Conservation (phyloP, 2,888 invertebrate species). For the Acleris laterana region DNA sequence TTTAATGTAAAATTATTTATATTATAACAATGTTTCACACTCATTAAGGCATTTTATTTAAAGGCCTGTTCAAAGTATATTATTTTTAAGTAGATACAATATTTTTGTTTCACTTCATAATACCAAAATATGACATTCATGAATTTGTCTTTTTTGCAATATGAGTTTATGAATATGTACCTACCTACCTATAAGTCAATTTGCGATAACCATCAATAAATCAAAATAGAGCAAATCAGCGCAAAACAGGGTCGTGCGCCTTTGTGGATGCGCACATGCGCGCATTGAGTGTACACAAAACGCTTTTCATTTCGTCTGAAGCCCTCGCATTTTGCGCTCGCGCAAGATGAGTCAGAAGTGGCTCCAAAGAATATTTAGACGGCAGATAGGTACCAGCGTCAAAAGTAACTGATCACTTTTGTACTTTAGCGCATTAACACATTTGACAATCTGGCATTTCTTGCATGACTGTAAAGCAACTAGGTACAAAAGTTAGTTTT, state of each 20-base stretch:
- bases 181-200: conserved; percentile 46
- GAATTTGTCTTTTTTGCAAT: background rate
- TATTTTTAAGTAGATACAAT: no score
- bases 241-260: conserved; percentile 65
- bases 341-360: conserved; percentile 53
- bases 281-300: conserved; percentile 73
- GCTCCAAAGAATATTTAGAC: conserved; percentile 46
- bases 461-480: no score
- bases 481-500: no score
- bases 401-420: no score
- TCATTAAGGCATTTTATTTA: background rate
- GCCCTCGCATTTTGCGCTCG: conserved; percentile 60
- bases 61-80: background rate
- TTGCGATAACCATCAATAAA: conserved; percentile 64
- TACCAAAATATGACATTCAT: no score
- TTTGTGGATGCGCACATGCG: conserved; percentile 75
- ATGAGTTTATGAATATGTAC: background rate
- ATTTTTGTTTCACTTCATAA: no score
- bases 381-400: background rate
- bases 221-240: conserved; percentile 62
- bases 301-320: conserved; percentile 81
- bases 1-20: background rate
- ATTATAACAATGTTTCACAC: conserved; percentile 2
- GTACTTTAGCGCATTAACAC: no score
- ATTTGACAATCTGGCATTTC: no score